These are phyloP conservation scores for Harpagus bidentatus DNA, from an alignment of 2,113 vertebrate species.

Conservation along the genomic window DNA sequence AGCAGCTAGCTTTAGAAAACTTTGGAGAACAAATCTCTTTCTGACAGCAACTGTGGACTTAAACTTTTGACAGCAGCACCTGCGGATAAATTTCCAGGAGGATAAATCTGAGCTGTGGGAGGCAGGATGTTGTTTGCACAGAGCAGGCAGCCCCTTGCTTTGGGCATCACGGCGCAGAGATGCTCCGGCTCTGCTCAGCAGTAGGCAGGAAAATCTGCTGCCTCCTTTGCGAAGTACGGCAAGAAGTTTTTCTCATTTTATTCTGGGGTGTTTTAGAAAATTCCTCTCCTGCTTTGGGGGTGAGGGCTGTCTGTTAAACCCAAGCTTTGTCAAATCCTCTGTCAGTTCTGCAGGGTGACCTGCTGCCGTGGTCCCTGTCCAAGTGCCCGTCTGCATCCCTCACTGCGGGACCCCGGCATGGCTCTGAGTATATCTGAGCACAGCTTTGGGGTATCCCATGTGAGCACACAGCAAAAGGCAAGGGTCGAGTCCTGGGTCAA, in stretches of 20 bases:
- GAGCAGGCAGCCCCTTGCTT: not conserved
- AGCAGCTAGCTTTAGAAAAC: not conserved
- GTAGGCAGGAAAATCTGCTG: not conserved
- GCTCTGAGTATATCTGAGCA: not conserved
- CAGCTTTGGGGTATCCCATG: accelerated
- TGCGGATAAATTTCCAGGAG: not conserved
- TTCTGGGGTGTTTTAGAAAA: not conserved
- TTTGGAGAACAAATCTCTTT: not conserved
- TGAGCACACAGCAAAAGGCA: not conserved
- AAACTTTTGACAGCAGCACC: not conserved
- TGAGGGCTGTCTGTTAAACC: not conserved
- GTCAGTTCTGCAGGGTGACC: not conserved
- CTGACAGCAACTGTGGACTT: not conserved
- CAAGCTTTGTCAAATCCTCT: not conserved
- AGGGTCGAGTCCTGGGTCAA: accelerated
- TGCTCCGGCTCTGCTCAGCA: accelerated
- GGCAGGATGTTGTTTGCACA: not conserved
- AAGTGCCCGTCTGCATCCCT: accelerated
- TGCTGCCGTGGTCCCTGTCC: accelerated
- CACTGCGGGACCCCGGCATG: accelerated
- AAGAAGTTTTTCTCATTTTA: not conserved
- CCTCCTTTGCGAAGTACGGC: not conserved
- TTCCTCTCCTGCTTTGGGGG: not conserved
- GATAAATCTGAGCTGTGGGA: not conserved
- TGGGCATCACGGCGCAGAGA: not conserved